Evolutionary conservation across 2,113 vertebrate genomes (phyloP), one percentile per base, ranked within the genome.

Genomic region (Henicopernis longicauda): DNA sequence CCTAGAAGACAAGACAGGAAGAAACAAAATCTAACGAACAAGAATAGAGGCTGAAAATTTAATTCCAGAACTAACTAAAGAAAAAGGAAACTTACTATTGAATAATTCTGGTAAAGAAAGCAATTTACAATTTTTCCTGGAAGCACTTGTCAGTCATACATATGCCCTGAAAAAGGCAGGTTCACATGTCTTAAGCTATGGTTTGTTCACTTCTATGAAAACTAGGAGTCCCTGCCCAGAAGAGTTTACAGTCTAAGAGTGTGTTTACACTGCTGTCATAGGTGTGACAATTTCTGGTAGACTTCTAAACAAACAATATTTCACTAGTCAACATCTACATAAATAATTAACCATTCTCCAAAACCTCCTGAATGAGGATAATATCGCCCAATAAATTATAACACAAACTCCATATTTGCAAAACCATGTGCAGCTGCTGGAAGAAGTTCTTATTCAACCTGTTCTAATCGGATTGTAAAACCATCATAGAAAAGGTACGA

Each of bases 1-100:
- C 54, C 76, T 55, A 54, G 91, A 96, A 91, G 94, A 95, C 72
- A 82, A 89, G 94, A 17, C 89, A 96, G 95, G 94, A 97, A 97
- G 94, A 82, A 91, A 83, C 66, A 74, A 94, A 97, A 93, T 25
- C 38, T 85, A 96, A 77, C 49, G 0, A 86, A 62, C 54, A 55
- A 91, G 81, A 93, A 55, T 0, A 69, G 79, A 82, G 32, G 55
- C 38, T 92, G 74, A 91, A 95, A 97, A 93, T 94, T 74, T 42
- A 77, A 96, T 94, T 94, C 84, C 47, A 93, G 66, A 65, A 47
- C 36, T 80, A 71, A 15, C 55, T 32, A 13, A 47, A 61, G 77
- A 82, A 77, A 89, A 83, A 91, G 20, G 29, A 83, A 94, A 80
- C 52, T 76, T 87, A 71, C 36, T 50, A 16, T 8, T 31, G 25